phyloP scores from a whole-genome alignment of 30 jellyfish, hydroid and myxozoan species.

The Turritopsis dohrnii region DNA sequence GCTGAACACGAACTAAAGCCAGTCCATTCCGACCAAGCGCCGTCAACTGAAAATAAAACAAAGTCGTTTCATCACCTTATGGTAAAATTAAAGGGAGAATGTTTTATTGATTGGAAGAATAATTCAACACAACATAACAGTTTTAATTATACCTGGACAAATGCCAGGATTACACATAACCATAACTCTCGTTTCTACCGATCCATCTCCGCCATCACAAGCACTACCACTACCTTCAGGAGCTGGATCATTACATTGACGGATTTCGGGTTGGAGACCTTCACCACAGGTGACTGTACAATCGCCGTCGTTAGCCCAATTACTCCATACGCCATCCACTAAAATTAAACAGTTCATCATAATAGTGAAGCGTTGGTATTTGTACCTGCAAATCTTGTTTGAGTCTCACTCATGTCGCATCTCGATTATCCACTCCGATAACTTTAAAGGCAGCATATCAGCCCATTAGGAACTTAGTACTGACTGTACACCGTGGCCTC shows the following conservation, averaged over 20 bases:
- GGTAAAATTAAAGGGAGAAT: not conserved
- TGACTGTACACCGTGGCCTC: no score
- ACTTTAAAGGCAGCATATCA: no score
- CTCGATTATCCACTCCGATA: no score
- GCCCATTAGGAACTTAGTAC: no score
- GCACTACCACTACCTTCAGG: not conserved
- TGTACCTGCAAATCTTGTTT: no score
- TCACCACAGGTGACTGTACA: not conserved
- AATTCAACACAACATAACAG: no score
- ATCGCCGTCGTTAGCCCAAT: not conserved
- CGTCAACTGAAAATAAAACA: not conserved
- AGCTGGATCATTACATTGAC: not conserved
- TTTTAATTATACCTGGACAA: not conserved
- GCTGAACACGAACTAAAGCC: not conserved
- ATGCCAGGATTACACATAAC: not conserved
- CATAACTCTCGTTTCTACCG: not conserved
- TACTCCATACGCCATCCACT: not conserved
- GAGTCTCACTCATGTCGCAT: no score
- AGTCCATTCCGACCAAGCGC: not conserved
- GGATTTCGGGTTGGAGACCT: not conserved
- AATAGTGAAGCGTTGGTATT: no score
- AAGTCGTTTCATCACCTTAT: not conserved
- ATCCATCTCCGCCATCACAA: not conserved
- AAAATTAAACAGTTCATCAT: no score
- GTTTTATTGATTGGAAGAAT: no score